Evolutionary conservation across 35 echinoderm and acorn worm species (phyloP).

Genomic region (Holothuria glaberrima): DNA sequence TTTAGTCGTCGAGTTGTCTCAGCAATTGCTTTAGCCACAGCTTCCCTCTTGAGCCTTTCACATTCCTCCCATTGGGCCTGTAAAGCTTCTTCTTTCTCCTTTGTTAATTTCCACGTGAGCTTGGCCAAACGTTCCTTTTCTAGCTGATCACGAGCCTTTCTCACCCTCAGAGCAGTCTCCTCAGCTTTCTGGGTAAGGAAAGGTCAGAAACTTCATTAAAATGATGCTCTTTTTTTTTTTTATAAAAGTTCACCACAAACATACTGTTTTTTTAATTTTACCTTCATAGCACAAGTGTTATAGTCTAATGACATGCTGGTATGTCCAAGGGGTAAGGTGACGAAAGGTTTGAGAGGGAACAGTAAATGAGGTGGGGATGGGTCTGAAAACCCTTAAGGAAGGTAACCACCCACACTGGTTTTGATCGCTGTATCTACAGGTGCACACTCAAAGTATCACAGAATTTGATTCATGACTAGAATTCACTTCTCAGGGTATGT

Average conservation of each 20-base stretch:
- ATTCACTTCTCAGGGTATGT: too few species aligned
- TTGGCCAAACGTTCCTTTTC: slow-evolving; percentile 76
- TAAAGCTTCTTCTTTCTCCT: slow-evolving; percentile 90
- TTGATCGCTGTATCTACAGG: too few species aligned
- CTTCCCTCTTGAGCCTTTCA: slow-evolving; percentile 83
- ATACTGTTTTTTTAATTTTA: too few species aligned
- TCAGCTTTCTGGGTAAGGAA: slow-evolving; percentile 61
- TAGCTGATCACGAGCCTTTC: slow-evolving; percentile 68
- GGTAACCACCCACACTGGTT: too few species aligned
- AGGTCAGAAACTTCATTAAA: neutral
- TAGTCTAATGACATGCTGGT: too few species aligned
- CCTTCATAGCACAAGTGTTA: too few species aligned
- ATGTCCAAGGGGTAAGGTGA: too few species aligned
- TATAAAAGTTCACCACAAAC: neutral
- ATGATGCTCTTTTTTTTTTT: neutral
- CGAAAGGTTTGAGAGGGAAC: too few species aligned
- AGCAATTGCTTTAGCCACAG: slow-evolving; percentile 83
- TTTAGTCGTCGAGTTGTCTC: slow-evolving; percentile 71
- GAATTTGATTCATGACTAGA: too few species aligned
- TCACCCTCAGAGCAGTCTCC: slow-evolving; percentile 66
- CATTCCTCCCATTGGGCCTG: slow-evolving; percentile 90
- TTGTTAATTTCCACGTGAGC: slow-evolving; percentile 74
- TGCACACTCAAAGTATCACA: too few species aligned
- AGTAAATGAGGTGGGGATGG: too few species aligned
- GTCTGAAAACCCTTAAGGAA: too few species aligned